These are phyloP conservation scores for Allolobophora icterica DNA, from an alignment of 2,888 invertebrate genomes.

Conservation along the genomic window DNA sequence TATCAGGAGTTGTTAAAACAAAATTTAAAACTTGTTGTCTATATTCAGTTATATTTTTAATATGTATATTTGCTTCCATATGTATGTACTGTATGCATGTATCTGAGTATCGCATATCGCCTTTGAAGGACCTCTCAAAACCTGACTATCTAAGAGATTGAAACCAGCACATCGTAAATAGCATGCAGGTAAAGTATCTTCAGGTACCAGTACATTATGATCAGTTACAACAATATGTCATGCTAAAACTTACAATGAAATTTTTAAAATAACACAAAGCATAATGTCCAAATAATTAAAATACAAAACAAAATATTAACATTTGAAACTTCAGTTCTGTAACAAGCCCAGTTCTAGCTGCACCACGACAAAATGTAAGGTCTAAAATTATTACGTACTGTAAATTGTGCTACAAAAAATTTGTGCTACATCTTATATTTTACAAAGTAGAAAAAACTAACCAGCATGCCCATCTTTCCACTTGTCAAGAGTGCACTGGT, in stretches of 20 bases:
- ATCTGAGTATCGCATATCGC: neutral
- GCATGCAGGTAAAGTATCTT: neutral
- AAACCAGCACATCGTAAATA: neutral
- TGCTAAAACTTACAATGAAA: neutral
- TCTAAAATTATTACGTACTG: neutral
- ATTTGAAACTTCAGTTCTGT: neutral
- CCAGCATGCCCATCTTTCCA: slow-evolving; percentile 64
- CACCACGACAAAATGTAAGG: neutral
- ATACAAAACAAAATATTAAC: slow-evolving; percentile 4
- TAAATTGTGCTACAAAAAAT: neutral
- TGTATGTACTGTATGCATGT: neutral
- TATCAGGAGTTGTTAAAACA: neutral
- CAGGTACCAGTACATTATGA: neutral
- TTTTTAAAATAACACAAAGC: neutral
- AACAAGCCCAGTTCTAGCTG: neutral
- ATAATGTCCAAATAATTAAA: slow-evolving; percentile 6
- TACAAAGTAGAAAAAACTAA: slow-evolving; percentile 40
- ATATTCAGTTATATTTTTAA: neutral
- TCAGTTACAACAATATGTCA: neutral
- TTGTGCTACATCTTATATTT: too few species aligned
- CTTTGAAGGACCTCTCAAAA: neutral
- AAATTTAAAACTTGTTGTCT: neutral
- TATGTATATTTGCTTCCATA: too few species aligned
- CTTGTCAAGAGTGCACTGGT: slow-evolving; percentile 62
- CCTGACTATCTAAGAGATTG: neutral